Evolutionary conservation across 2,888 invertebrate species (phyloP).

Genomic region (Heliconius cydno): DNA sequence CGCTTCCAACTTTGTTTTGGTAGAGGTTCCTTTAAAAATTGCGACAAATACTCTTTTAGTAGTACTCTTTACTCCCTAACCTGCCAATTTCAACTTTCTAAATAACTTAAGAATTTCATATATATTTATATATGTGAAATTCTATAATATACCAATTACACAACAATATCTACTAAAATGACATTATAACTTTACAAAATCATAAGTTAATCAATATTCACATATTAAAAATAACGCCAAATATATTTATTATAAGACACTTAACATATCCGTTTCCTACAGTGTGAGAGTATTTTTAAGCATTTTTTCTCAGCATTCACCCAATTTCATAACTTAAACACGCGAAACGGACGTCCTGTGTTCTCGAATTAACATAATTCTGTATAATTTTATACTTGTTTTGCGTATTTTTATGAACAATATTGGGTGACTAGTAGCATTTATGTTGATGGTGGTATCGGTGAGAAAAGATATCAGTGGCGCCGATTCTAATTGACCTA

Average conservation of each 20-base stretch:
- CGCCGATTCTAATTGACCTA: slow-evolving; percentile 35
- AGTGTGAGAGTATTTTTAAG: slow-evolving; percentile 40
- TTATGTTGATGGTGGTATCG: slow-evolving; percentile 34
- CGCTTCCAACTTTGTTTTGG: not conserved
- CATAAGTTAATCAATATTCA: slow-evolving; percentile 1
- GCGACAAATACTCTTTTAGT: too few relatives aligned
- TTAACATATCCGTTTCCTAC: slow-evolving; percentile 38
- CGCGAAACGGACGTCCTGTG: slow-evolving; percentile 70
- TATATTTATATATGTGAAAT: too few relatives aligned
- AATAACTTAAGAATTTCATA: too few relatives aligned
- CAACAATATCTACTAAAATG: too few relatives aligned
- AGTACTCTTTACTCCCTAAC: too few relatives aligned
- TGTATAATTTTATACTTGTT: slow-evolving; percentile 53
- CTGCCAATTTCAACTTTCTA: not conserved
- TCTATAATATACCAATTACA: too few relatives aligned
- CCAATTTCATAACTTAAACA: slow-evolving; percentile 47
- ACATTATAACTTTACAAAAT: not conserved
- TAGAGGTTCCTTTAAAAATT: not conserved
- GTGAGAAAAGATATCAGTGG: slow-evolving; percentile 32
- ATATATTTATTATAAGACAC: slow-evolving; percentile 15
- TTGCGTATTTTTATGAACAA: slow-evolving; percentile 42
- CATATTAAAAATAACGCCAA: slow-evolving; percentile 8
- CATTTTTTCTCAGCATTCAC: slow-evolving; percentile 46
- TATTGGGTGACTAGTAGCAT: slow-evolving; percentile 30
- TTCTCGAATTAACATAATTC: slow-evolving; percentile 67